Evolutionary conservation across 2,113 vertebrate species (phyloP), one percentile per base, ranked within the genome.

Genomic region (Balaenoptera acutorostrata): DNA sequence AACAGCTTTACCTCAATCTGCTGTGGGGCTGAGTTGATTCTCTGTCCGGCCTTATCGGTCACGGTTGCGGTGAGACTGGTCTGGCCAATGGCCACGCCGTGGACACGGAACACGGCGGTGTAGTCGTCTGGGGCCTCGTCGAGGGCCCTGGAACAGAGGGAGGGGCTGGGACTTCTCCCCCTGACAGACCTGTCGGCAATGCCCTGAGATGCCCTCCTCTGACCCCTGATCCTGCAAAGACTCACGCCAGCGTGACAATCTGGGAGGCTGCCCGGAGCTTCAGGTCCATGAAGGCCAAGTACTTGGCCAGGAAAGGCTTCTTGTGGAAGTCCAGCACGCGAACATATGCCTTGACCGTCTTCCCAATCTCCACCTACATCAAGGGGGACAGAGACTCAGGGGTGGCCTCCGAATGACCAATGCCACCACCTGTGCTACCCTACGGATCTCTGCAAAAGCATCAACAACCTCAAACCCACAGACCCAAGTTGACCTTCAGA

Each of bases 341-440:
- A 92, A 99, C 99, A 13, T 99, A 99, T 5, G 99, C 99, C 95
- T 98, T 99, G 78, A 99, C 99, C 1, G 98, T 99, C 98, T 99
- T 99, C 25, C 99, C 99, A 44, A 99, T 99, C 99, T 99, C 99
- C 97, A 99, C 99, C 99, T 99, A 97, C 59, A 98, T 14, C 2
- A 0, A 0, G 1, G 36, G 33, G 74, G 27, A 31, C n/a, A 77
- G 14, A 74, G 74, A 36, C 12, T 18, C 64, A n/a, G 52, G 27
- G 18, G 15, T 2, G 25, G 39, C n/a, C 18, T 71, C 0, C 18
- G 8, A 41, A 46, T 14, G 64, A 39, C 31, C 31, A 20, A 2
- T 8, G 27, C 52, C 23, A 33, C 27, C 20, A n/a, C 18, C 14
- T 6, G 1, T 0, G 27, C 27, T 8, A 21, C 44, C 49, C 64